Percentiles rank a stretch among this genome's conserved stretches.
Conservation (phyloP, 2,113 vertebrate genomes). For the Epinephelus moara region DNA sequence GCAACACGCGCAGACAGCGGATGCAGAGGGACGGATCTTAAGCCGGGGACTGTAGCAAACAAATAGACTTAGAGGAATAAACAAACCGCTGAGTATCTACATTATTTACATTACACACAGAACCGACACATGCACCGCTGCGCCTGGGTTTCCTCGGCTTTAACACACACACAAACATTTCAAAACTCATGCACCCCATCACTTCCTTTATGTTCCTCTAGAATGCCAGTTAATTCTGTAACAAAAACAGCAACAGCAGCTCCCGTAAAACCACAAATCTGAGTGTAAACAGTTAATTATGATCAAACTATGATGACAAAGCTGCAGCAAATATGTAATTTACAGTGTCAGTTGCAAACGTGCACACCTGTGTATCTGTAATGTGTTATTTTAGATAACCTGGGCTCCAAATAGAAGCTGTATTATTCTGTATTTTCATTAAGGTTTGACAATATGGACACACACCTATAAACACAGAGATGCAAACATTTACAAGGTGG, state of each 20-base stretch:
- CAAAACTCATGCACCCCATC: background rate
- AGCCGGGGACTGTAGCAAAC: slow-evolving; percentile 62
- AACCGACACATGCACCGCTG: background rate
- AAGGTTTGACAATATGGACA: background rate
- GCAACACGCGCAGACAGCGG: slow-evolving; percentile 57
- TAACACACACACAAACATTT: slow-evolving; percentile 1
- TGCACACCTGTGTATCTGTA: too few relatives aligned
- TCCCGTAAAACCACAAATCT: too few relatives aligned
- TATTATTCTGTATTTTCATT: background rate
- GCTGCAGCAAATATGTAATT: background rate
- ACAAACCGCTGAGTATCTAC: slow-evolving; percentile 56
- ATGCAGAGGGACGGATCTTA: slow-evolving; percentile 62
- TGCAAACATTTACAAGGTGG: background rate
- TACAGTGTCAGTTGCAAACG: background rate
- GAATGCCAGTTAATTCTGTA: background rate
- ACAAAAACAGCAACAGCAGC: background rate
- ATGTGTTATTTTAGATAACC: background rate
- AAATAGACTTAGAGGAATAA: slow-evolving; percentile 69
- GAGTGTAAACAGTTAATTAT: background rate
- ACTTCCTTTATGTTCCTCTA: background rate
- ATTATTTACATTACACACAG: slow-evolving; percentile 66
- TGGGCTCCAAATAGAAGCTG: background rate
- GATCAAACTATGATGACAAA: background rate
- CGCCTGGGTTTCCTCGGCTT: slow-evolving; percentile 2
- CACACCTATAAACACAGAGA: background rate